phyloP scores from a whole-genome alignment of 2,888 invertebrate species.

The Agapostemon virescens region DNA sequence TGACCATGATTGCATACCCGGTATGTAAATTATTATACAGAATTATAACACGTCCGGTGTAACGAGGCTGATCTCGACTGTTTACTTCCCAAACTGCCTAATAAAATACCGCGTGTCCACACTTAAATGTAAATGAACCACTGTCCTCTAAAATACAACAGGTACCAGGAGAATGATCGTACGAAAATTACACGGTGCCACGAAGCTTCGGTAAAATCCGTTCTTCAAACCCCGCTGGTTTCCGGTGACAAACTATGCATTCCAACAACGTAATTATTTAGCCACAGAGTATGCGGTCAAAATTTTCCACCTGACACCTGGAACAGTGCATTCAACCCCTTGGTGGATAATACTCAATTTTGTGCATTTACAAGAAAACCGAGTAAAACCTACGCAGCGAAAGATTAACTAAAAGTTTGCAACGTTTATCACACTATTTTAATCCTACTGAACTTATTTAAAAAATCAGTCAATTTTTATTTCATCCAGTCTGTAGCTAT shows the following conservation, averaged over 20 bases:
- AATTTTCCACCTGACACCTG: background rate
- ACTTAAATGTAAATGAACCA: conserved; percentile 5
- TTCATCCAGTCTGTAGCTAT: too few relatives aligned
- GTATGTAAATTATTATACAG: background rate
- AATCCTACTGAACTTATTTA: too few relatives aligned
- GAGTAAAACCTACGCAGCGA: too few relatives aligned
- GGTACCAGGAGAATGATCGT: background rate
- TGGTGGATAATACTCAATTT: background rate
- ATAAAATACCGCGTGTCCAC: background rate
- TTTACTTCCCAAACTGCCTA: background rate
- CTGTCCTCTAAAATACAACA: background rate
- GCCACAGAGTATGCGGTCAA: background rate
- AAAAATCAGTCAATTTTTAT: too few relatives aligned
- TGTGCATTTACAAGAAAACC: too few relatives aligned
- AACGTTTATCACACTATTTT: too few relatives aligned
- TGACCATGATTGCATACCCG: background rate
- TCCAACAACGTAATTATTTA: background rate
- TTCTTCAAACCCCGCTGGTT: background rate
- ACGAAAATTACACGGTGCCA: background rate
- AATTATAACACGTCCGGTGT: background rate
- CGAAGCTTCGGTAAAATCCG: too few relatives aligned
- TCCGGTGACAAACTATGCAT: background rate
- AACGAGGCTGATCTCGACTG: background rate
- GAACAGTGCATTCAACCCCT: background rate
- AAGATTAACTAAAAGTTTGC: too few relatives aligned